These are phyloP conservation scores for Cenopis cana DNA, from an alignment of 2,888 invertebrate species.

Conservation along the genomic window DNA sequence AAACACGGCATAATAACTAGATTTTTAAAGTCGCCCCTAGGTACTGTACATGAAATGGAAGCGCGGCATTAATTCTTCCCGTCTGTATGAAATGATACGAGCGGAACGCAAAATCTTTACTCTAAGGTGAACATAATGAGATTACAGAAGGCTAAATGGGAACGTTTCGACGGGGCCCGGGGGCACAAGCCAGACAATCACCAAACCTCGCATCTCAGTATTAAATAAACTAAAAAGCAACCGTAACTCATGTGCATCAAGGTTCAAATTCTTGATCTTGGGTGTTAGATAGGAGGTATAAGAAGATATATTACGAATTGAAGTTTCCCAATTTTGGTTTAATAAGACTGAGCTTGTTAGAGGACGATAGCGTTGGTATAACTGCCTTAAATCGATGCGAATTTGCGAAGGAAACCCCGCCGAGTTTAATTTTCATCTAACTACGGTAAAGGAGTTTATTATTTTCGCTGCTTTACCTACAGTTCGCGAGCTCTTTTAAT, in stretches of 20 bases:
- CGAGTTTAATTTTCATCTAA: conserved; percentile 14
- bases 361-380: conserved; percentile 15
- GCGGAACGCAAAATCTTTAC: conserved; percentile 21
- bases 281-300: not conserved
- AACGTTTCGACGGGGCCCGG: conserved; percentile 22
- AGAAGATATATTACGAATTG: conserved; percentile 5
- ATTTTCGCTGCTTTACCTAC: not conserved
- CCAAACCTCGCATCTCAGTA: not conserved
- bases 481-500: not conserved
- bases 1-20: too few species aligned
- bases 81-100: conserved; percentile 14
- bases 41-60: too few species aligned
- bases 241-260: not conserved
- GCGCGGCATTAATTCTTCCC: conserved; percentile 6
- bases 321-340: conserved; percentile 40
- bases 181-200: conserved; percentile 10
- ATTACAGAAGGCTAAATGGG: conserved; percentile 31
- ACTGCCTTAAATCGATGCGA: conserved; percentile 30
- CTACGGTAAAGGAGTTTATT: not conserved
- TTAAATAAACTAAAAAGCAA: not conserved
- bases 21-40: too few species aligned
- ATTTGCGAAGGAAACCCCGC: conserved; percentile 14
- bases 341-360: conserved; percentile 24
- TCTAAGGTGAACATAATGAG: conserved; percentile 27
- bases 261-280: not conserved